Conservation (phyloP, 30 jellyfish, hydroid and myxozoan genomes). For the Cassiopea xamachana region DNA sequence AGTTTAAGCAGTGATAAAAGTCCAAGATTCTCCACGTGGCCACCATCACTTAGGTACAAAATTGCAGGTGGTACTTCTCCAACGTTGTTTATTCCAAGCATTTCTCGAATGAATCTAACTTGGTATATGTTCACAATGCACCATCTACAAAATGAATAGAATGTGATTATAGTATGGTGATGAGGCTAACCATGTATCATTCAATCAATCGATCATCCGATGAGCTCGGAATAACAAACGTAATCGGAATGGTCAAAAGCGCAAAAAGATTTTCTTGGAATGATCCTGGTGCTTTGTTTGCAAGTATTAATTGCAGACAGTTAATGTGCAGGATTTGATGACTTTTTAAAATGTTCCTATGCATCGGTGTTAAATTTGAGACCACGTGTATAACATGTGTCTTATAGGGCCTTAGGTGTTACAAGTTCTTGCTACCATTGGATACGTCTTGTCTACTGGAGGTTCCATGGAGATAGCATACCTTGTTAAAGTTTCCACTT, state of each 20-base stretch:
- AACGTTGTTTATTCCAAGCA: conserved; percentile 67
- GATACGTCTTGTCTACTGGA: too few species aligned
- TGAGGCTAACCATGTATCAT: background rate
- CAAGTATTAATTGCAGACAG: too few species aligned
- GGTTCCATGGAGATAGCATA: background rate
- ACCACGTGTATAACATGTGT: too few species aligned
- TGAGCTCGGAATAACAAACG: too few species aligned
- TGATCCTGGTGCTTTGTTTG: too few species aligned
- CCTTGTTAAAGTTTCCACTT: conserved; percentile 65
- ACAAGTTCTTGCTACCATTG: too few species aligned
- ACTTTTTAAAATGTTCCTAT: too few species aligned
- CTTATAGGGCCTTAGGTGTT: too few species aligned
- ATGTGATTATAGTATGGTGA: background rate
- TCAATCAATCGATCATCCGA: background rate
- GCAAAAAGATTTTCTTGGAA: too few species aligned
- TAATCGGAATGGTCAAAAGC: too few species aligned
- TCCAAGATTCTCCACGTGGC: conserved; percentile 87
- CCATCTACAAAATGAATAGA: conserved; percentile 50
- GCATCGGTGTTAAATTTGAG: too few species aligned
- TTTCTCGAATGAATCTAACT: conserved; percentile 76
- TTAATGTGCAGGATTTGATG: too few species aligned
- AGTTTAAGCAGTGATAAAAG: conserved; percentile 69
- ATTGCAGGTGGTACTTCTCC: conserved; percentile 85
- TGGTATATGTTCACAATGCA: conserved; percentile 75
- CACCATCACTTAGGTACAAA: conserved; percentile 88